Percentiles rank a stretch among this genome's conserved stretches.
phyloP scores from a whole-genome alignment of 2,113 vertebrate genomes.

The Centropristis striata region DNA sequence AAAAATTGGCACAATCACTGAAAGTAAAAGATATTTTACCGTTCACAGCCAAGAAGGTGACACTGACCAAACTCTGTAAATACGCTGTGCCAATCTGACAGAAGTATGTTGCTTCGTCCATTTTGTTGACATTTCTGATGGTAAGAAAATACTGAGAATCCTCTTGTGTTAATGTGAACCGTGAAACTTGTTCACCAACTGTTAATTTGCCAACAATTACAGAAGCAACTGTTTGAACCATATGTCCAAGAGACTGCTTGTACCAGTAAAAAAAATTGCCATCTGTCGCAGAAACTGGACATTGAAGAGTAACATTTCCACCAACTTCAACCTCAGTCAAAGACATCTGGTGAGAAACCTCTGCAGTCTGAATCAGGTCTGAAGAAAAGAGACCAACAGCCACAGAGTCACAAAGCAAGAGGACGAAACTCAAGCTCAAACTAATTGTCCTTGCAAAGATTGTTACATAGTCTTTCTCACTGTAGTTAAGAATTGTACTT shows the following conservation, averaged over 20 bases:
- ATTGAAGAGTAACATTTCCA: conserved; percentile 46
- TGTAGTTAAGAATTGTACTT: background rate
- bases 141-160: background rate
- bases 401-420: background rate
- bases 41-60: conserved; percentile 34
- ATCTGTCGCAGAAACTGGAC: fast-evolving
- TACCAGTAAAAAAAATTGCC: conserved; percentile 34
- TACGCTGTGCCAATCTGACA: conserved; percentile 55
- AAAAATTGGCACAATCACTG: too few species aligned
- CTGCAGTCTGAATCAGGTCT: conserved; percentile 9
- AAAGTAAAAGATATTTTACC: conserved; percentile 48
- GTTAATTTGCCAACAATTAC: background rate
- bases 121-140: conserved; percentile 59
- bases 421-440: background rate
- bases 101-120: conserved; percentile 68
- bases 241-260: conserved; percentile 38
- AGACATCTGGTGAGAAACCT: conserved; percentile 5
- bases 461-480: background rate
- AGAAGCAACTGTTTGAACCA: conserved; percentile 19
- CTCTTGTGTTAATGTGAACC: background rate
- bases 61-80: fast-evolving
- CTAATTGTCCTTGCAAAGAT: background rate
- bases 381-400: background rate
- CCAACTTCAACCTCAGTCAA: conserved; percentile 18
- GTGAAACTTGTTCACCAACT: too few species aligned